Percentiles rank a stretch among this genome's conserved stretches.
Conservation (phyloP, 2,113 vertebrate species). For the Dermatemys mawii region DNA sequence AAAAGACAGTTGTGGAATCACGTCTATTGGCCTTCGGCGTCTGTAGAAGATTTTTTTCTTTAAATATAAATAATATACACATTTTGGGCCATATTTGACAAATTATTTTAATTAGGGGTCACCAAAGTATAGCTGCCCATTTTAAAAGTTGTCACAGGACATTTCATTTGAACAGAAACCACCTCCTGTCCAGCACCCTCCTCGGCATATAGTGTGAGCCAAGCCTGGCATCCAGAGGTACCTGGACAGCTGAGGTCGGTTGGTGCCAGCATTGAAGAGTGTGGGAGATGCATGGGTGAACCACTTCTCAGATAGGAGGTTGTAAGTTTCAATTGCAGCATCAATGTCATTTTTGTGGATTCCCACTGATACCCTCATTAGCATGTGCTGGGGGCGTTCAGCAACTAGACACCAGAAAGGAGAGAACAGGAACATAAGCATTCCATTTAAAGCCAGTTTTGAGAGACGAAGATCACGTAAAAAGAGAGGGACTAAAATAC, state of each 20-base stretch:
- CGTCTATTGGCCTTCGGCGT: fast-evolving
- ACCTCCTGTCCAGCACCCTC: fast-evolving
- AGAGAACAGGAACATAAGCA: fast-evolving
- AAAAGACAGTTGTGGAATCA: background rate
- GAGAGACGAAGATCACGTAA: fast-evolving
- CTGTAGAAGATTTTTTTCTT: fast-evolving
- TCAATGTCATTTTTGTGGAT: conserved; percentile 92
- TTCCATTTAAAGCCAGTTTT: fast-evolving
- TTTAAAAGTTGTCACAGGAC: fast-evolving
- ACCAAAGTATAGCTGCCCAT: fast-evolving
- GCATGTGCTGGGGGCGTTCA: conserved; percentile 96
- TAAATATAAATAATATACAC: fast-evolving
- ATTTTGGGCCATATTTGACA: background rate
- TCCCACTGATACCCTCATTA: conserved; percentile 95
- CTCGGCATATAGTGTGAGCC: fast-evolving
- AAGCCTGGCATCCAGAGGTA: conserved; percentile 5
- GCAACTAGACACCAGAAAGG: conserved; percentile 80
- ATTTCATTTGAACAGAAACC: fast-evolving
- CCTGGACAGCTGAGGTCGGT: conserved; percentile 96
- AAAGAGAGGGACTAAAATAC: fast-evolving
- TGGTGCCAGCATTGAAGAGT: conserved; percentile 96
- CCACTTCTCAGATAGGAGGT: conserved; percentile 95
- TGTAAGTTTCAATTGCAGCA: conserved; percentile 94
- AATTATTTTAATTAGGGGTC: background rate
- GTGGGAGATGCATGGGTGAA: conserved; percentile 98